Percentiles rank a stretch among this genome's conserved stretches.
phyloP scores from a whole-genome alignment of 2,113 vertebrate genomes.

The Ictalurus punctatus region DNA sequence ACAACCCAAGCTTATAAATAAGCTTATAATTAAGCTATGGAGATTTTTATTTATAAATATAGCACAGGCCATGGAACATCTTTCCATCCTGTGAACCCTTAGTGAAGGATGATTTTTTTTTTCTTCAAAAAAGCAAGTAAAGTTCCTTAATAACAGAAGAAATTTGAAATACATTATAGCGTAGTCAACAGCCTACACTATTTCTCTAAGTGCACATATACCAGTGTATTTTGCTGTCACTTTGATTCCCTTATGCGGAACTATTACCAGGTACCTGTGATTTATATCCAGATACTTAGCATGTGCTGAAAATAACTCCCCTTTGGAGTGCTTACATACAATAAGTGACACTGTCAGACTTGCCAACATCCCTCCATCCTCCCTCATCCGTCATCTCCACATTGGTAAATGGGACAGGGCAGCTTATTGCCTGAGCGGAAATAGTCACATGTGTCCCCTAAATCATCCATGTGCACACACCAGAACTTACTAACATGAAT shows the following conservation, averaged over 20 bases:
- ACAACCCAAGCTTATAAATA: too few species aligned
- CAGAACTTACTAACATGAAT: not conserved
- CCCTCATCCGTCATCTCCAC: not conserved
- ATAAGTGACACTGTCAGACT: constrained; percentile 18
- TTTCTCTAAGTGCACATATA: not conserved
- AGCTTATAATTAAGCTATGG: too few species aligned
- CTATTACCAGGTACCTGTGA: not conserved
- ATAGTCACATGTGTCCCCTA: not conserved
- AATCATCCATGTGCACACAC: not conserved
- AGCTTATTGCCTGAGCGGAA: constrained; percentile 23
- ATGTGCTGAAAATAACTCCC: constrained; percentile 20
- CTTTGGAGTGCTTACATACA: constrained; percentile 2
- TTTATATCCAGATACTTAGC: constrained; percentile 8
- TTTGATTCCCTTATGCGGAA: not conserved
- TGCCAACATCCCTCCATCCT: not conserved
- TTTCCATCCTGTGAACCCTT: not conserved
- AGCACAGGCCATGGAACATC: too few species aligned
- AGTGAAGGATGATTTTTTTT: not conserved
- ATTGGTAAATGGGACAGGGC: constrained; percentile 3
- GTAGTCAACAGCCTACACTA: not conserved
- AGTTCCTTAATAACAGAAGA: not conserved
- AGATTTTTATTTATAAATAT: too few species aligned
- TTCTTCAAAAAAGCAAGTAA: not conserved
- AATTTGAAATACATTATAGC: not conserved
- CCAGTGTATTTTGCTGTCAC: not conserved